Conservation (phyloP, 1,140 invertebrate species). For the Magallana ariakensis region DNA sequence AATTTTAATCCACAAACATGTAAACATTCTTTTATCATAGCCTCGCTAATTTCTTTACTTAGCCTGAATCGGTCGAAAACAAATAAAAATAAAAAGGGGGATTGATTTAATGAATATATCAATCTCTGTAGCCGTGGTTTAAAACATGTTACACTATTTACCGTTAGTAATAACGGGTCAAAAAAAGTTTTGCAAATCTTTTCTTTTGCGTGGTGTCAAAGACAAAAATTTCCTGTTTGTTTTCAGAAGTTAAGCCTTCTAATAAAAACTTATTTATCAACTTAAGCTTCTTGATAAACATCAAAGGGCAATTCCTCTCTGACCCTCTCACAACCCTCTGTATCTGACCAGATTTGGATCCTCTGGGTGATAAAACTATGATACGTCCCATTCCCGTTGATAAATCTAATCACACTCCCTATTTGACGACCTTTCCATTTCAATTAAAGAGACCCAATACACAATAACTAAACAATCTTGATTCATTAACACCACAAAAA, state of each 20-base stretch:
- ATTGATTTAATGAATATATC: too few relatives aligned
- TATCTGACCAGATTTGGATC: not conserved
- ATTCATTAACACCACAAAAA: not conserved
- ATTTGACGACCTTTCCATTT: not conserved
- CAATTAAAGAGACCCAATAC: not conserved
- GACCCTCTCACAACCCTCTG: not conserved
- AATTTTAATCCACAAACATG: not conserved
- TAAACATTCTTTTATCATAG: not conserved
- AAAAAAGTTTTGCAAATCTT: not conserved
- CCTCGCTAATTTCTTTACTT: not conserved
- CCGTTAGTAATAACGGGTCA: too few relatives aligned
- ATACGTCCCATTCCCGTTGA: not conserved
- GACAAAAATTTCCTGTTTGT: conserved; percentile 7
- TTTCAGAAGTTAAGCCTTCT: conserved; percentile 9
- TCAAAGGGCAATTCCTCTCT: conserved; percentile 22
- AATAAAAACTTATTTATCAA: conserved; percentile 29
- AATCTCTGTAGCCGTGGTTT: too few relatives aligned
- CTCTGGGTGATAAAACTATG: conserved; percentile 9
- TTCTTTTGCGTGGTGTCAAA: not conserved
- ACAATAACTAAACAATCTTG: not conserved
- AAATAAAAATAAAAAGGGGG: too few relatives aligned
- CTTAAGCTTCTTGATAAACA: conserved; percentile 37
- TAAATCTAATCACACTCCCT: not conserved
- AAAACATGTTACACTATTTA: too few relatives aligned
- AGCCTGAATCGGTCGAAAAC: too few relatives aligned